phyloP scores from a whole-genome alignment of 2,888 invertebrate species.

The Isotomurus palustris region DNA sequence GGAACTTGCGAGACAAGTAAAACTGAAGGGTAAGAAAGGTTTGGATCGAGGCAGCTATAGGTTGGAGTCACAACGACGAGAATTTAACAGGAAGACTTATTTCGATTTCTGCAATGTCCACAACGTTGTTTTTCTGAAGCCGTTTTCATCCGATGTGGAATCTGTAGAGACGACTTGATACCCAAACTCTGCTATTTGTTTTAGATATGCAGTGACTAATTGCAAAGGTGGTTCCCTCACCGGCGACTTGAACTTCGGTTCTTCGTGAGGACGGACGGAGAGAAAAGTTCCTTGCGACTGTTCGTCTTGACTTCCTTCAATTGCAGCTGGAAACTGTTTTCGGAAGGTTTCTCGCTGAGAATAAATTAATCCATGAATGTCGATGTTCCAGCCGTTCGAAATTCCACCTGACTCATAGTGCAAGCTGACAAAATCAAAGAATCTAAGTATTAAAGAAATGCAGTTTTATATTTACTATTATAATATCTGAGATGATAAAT shows the following conservation, averaged over 20 bases:
- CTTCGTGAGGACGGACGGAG: constrained; percentile 22
- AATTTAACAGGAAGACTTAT: no score
- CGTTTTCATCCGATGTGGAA: constrained; percentile 21
- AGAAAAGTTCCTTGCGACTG: constrained; percentile 24
- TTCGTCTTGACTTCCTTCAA: constrained; percentile 14
- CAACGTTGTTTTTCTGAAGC: constrained; percentile 23
- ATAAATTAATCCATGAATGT: constrained; percentile 38
- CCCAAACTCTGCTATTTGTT: constrained; percentile 27
- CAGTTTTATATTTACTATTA: no score
- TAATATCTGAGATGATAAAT: no score
- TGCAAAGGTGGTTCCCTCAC: constrained; percentile 33
- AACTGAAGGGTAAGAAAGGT: no score
- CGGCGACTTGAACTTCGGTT: constrained; percentile 24
- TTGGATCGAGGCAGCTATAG: no score
- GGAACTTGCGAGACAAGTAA: no score
- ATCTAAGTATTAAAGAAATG: no score
- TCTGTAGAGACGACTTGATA: constrained; percentile 28
- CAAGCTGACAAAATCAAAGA: no score
- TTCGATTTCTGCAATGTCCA: constrained; percentile 34
- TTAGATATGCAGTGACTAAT: constrained; percentile 28
- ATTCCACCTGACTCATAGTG: no score
- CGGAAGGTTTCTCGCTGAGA: constrained; percentile 33
- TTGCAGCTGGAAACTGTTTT: constrained; percentile 25
- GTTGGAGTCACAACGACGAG: no score
- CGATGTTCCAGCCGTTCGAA: constrained; percentile 31